Conservation (phyloP, 1,140 invertebrate species). For the Melanaphis sacchari region DNA sequence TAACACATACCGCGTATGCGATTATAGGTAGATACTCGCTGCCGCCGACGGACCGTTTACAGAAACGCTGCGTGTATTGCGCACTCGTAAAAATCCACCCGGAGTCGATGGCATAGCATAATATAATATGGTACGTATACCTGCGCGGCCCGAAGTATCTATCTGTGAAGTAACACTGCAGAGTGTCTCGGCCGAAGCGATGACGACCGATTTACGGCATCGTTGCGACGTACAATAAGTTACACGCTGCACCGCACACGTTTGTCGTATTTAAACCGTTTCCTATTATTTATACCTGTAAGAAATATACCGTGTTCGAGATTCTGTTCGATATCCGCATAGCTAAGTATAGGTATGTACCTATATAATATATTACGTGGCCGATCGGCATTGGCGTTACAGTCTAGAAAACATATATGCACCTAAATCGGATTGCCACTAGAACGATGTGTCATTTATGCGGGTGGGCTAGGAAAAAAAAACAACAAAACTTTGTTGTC, state of each 20-base stretch:
- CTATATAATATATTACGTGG: no score
- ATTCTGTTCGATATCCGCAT: not conserved
- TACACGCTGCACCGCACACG: not conserved
- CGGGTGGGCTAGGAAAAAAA: no score
- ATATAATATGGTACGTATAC: no score
- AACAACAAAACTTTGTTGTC: no score
- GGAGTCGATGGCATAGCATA: not conserved
- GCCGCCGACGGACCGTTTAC: conserved; percentile 7
- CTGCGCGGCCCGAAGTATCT: not conserved
- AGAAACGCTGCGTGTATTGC: not conserved
- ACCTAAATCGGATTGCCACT: not conserved
- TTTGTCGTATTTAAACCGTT: not conserved
- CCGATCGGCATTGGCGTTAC: not conserved
- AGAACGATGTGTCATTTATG: no score
- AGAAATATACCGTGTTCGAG: not conserved
- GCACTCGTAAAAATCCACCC: not conserved
- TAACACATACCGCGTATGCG: conserved; percentile 16
- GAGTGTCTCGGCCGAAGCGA: not conserved
- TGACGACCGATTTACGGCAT: not conserved
- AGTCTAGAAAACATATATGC: no score
- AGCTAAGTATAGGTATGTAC: not conserved
- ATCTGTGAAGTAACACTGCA: not conserved
- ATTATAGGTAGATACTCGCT: no score
- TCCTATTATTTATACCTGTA: not conserved
- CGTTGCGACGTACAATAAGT: not conserved